phyloP scores from a whole-genome alignment of 2,888 invertebrate genomes.

The Eumerus sabulonum region DNA sequence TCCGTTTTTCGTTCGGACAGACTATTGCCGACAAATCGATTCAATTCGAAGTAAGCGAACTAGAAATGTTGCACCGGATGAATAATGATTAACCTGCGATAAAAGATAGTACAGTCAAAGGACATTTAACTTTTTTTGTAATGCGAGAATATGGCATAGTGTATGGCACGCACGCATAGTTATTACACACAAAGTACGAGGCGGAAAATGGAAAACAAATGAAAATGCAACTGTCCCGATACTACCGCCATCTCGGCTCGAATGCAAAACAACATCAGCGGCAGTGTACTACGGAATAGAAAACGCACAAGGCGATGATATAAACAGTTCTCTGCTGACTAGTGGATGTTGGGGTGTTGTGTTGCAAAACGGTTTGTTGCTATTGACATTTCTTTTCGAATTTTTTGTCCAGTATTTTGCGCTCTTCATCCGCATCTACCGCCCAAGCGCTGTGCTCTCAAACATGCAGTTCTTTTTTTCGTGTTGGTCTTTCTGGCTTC shows the following conservation, averaged over 20 bases:
- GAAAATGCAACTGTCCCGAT: constrained; percentile 27
- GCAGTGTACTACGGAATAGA: constrained; percentile 3
- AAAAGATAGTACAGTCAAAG: constrained; percentile 9
- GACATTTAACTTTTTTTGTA: background rate
- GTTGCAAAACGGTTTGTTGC: constrained; percentile 32
- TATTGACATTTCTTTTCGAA: constrained; percentile 47
- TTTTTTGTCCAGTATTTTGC: constrained; percentile 3
- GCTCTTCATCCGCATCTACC: constrained; percentile 19
- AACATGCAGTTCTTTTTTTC: constrained; percentile 21
- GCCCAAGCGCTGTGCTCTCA: constrained; percentile 40
- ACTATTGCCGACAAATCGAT: constrained; percentile 10
- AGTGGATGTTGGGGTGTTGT: too few relatives aligned
- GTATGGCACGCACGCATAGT: constrained; percentile 16
- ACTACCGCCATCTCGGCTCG: constrained; percentile 40
- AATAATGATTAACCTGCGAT: constrained; percentile 9
- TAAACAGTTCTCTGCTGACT: too few relatives aligned
- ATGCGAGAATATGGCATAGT: constrained; percentile 18
- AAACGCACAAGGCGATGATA: constrained; percentile 45
- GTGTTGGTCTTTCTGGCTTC: too few relatives aligned
- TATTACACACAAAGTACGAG: background rate
- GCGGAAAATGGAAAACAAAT: constrained; percentile 21
- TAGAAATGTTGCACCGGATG: background rate
- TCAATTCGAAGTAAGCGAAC: constrained; percentile 1
- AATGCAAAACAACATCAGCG: constrained; percentile 38
- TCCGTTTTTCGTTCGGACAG: constrained; percentile 53